phyloP scores from a whole-genome alignment of 2,888 invertebrate genomes.

The Ceriagrion tenellum region DNA sequence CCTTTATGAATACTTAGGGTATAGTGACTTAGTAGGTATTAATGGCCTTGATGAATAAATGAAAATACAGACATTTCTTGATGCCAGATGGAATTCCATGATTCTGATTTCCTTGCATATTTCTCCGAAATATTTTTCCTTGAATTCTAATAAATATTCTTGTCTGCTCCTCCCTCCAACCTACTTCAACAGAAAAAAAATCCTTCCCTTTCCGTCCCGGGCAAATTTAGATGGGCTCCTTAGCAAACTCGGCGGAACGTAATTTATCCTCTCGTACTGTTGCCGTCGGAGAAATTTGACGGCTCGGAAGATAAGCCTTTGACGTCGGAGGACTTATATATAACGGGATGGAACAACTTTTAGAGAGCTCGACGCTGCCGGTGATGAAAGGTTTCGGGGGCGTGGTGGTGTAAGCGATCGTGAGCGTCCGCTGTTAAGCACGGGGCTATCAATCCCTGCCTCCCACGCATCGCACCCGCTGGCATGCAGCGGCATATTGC shows the following conservation, averaged over 20 bases:
- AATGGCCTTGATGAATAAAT: too few species aligned
- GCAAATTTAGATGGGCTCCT: not conserved
- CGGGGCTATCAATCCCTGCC: conserved; percentile 8
- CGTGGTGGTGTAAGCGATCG: not conserved
- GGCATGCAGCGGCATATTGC: not conserved
- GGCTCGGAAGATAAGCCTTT: not conserved
- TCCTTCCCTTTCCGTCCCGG: too few species aligned
- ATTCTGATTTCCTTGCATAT: too few species aligned
- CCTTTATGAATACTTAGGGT: too few species aligned
- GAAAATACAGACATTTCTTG: too few species aligned
- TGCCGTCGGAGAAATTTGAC: not conserved
- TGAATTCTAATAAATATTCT: too few species aligned
- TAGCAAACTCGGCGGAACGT: not conserved
- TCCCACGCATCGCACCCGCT: not conserved
- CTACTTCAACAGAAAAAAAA: too few species aligned
- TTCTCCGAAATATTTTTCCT: too few species aligned
- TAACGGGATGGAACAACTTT: not conserved
- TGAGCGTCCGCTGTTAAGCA: not conserved
- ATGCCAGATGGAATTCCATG: too few species aligned
- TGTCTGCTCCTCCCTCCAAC: too few species aligned
- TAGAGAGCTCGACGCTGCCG: not conserved
- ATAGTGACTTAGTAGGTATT: too few species aligned
- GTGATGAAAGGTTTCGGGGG: not conserved
- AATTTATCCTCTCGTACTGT: not conserved
- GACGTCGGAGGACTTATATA: not conserved